Conservation (phyloP, 2,113 vertebrate genomes). For the Dicaeum eximium region DNA sequence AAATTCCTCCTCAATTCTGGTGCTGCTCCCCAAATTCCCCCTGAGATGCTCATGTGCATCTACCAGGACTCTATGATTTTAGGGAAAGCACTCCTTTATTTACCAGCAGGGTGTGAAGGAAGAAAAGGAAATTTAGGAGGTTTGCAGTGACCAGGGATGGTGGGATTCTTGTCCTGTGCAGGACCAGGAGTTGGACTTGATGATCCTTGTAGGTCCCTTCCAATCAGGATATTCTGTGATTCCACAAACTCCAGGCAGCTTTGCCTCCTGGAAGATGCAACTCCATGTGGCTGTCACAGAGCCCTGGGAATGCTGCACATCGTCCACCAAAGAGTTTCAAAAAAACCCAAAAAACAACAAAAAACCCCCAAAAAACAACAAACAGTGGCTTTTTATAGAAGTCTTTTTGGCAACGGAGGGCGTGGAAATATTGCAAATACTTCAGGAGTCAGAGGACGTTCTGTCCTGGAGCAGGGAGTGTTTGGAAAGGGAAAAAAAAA, state of each 20-base stretch:
- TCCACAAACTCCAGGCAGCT: background rate
- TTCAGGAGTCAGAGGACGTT: conserved; percentile 60
- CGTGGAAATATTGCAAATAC: conserved; percentile 56
- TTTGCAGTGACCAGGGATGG: background rate
- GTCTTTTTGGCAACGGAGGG: background rate
- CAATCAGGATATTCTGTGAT: background rate
- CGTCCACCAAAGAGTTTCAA: background rate
- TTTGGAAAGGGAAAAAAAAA: background rate
- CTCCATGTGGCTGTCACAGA: background rate
- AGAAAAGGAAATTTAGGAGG: background rate
- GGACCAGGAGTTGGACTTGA: background rate
- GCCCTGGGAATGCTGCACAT: background rate
- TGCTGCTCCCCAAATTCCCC: background rate
- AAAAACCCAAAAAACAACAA: background rate
- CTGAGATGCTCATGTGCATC: background rate
- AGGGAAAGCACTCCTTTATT: background rate
- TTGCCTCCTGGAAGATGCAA: background rate
- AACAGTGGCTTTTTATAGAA: conserved; percentile 47
- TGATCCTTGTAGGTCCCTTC: background rate
- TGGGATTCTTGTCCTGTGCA: background rate
- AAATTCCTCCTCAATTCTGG: background rate
- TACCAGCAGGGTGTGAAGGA: background rate
- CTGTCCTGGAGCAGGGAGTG: background rate
- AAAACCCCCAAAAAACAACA: background rate
- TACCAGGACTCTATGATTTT: background rate